Evolutionary conservation across 2,113 vertebrate genomes (phyloP), one percentile per base, ranked within the genome.

Genomic region (Cryptomyrus ogoouensis): DNA sequence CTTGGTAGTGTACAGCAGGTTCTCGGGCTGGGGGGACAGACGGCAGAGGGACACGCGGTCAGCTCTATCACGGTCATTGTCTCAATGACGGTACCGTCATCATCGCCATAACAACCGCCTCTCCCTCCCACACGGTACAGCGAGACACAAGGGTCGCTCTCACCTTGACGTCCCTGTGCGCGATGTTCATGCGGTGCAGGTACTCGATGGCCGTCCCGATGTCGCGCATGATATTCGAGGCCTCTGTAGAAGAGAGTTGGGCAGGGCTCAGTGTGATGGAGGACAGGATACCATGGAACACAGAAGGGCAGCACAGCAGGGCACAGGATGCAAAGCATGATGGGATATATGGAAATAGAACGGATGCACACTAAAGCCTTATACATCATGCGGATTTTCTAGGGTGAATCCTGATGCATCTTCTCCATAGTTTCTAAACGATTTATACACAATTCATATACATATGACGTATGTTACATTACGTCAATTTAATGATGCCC

Each of bases 121-220:
- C 12, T 15, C 39, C 46, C 44, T 44, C 66, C 31, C 27, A 31
- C 49, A 10, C 31, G 35, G 58, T 13, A 35, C 88, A 15, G 44
- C 9, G 70, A 19, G 7, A 17, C 0, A 15, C 88, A 9, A 84
- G 42, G 83, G 83, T 31, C 44, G 3, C 10, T 47, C 31, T 84
- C 93, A 99, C 98, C 97, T 99, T 99, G 87, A 98, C 96, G 0
- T 99, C 98, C 90, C 98, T 95, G 91, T 99, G 98, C 46, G 98
- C 98, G 0, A 99, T 97, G 92, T 98, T 97, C 96, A 96, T 95
- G 74, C 92, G 94, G 90, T 99, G 98, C 83, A 99, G 96, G 91
- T 97, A 97, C 90, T 97, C 96, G 91, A 99, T 98, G 91, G 98
- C 98, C 3, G 94, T 96, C 39, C 98, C 98, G 0, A 98, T 98